phyloP scores from a whole-genome alignment of 2,888 invertebrate genomes.

The Celastrina argiolus region DNA sequence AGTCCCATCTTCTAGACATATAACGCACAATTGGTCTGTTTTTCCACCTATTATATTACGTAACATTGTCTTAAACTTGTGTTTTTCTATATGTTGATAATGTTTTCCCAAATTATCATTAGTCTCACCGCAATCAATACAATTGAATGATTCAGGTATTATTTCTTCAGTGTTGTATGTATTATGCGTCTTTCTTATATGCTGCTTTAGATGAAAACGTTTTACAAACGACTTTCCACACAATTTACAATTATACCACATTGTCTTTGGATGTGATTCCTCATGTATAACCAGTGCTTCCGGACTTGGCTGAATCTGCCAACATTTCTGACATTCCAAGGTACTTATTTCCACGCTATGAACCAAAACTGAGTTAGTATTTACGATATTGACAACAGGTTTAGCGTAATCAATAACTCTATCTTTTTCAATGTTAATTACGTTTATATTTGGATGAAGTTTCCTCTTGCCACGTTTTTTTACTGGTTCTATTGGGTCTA shows the following conservation, averaged over 20 bases:
- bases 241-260: constrained; percentile 62
- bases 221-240: constrained; percentile 64
- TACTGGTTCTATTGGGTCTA: constrained; percentile 54
- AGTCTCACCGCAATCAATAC: constrained; percentile 46
- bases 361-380: constrained; percentile 40
- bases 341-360: constrained; percentile 41
- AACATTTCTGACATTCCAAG: constrained; percentile 61
- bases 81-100: constrained; percentile 63
- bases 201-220: constrained; percentile 46
- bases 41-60: constrained; percentile 51
- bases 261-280: constrained; percentile 54
- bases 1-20: constrained; percentile 51
- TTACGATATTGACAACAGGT: constrained; percentile 55
- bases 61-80: constrained; percentile 57
- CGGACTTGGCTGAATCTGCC: constrained; percentile 52
- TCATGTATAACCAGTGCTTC: constrained; percentile 56
- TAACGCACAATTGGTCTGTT: constrained; percentile 51
- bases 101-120: constrained; percentile 44
- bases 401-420: constrained; percentile 64
- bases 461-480: constrained; percentile 61
- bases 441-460: constrained; percentile 52
- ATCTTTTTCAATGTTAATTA: constrained; percentile 46
- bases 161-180: constrained; percentile 8
- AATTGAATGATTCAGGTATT: constrained; percentile 43
- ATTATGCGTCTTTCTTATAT: constrained; percentile 42